A percentile compares a stretch with the other conserved stretches of the same genome.
These are phyloP conservation scores for Lithophane ornitopus DNA, from an alignment of 2,888 invertebrate genomes.

Conservation along the genomic window DNA sequence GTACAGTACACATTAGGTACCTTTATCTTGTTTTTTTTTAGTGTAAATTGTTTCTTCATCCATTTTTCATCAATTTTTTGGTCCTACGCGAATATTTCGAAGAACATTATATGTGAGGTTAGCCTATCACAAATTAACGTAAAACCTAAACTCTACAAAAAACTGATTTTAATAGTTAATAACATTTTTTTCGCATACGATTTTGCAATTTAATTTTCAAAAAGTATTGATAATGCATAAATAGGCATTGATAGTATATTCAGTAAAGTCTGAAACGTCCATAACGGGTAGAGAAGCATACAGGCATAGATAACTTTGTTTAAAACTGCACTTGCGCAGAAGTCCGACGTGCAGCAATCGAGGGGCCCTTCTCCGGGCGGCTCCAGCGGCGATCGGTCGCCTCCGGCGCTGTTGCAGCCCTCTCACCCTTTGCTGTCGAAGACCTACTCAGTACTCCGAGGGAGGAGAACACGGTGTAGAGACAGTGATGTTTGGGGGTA, in stretches of 20 bases:
- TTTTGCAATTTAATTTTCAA: background rate
- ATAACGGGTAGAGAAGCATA: background rate
- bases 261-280: conserved; percentile 18
- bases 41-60: background rate
- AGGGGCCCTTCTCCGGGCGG: conserved; percentile 24
- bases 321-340: conserved; percentile 58
- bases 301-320: background rate
- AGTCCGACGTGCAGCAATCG: conserved; percentile 15
- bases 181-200: background rate
- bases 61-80: background rate
- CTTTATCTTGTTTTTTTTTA: too few relatives aligned
- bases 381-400: conserved; percentile 10
- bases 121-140: background rate
- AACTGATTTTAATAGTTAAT: background rate
- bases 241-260: background rate
- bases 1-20: too few relatives aligned
- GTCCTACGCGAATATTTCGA: background rate
- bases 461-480: background rate
- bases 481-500: conserved; percentile 15
- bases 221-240: background rate
- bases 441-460: background rate
- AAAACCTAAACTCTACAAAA: background rate
- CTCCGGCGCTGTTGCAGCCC: conserved; percentile 2
- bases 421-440: background rate
- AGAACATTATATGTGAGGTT: background rate